Base-by-base conservation (phyloP, 2,888 invertebrate species). In the Thelaira solivaga region DNA sequence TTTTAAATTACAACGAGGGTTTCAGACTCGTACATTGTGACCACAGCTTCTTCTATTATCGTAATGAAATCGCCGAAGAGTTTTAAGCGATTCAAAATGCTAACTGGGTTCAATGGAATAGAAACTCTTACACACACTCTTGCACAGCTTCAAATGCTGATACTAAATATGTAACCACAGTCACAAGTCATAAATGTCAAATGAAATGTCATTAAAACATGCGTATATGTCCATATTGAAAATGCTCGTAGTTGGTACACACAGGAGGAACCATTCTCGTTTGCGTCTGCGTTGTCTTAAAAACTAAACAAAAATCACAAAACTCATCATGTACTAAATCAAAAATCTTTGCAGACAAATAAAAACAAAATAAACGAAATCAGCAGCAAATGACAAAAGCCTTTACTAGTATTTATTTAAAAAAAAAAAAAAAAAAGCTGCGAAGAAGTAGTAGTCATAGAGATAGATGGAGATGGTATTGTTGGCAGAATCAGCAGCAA, bases 121-220 rank as follows among this genome's bases (percentile, higher is more conserved):
- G 36, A 65, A 10, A 26, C 16, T 20, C 24, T 41, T 16, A 29
- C 18, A 29, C 4, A 57, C 7, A 64, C 39, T 10, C 43, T 41
- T 16, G 39, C 29, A n/a, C n/a, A n/a, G n/a, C n/a, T n/a, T n/a
- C n/a, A 47, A 43, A 55, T 7, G 61, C 59, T 43, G 51, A 59
- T 26, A 64, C 76, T 65, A 51, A 72, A 41, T 22, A n/a, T n/a
- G n/a, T n/a, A 76, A 47, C 53, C 11, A 76, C 45, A 65, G 51
- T 62, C 76, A 61, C 74, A 78, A 78, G 74, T 78, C 78, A 78
- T 78, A 78, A 78, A 78, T 78, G 78, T 78, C 78, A 78, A 78
- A 78, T 78, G 74, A 78, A 78, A 78, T 74, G 78, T 78, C 78
- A 74, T 78, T 78, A 74, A 78, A 78, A 78, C 78, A 78, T 74